These are phyloP conservation scores for Sebastes matsubarae DNA, from an alignment of 2,797 vertebrate genomes.

Conservation along the genomic window DNA sequence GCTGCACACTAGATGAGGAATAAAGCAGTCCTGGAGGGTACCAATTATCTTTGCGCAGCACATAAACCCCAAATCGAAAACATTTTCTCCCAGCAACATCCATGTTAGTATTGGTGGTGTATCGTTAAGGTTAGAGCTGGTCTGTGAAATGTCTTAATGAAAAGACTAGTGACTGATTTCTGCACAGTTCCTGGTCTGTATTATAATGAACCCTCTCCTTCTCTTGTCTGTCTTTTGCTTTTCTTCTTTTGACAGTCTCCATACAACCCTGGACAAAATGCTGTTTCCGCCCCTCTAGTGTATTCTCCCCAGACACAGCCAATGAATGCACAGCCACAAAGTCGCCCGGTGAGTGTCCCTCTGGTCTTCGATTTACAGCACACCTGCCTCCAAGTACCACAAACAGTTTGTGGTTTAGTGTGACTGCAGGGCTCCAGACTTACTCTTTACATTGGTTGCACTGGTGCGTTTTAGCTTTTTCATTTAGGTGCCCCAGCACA, in stretches of 20 bases:
- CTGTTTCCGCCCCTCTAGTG: slow-evolving; percentile 91
- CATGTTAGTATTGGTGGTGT: background rate
- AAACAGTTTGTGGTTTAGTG: slow-evolving; percentile 20
- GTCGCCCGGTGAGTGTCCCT: slow-evolving; percentile 90
- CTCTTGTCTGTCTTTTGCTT: slow-evolving; percentile 21
- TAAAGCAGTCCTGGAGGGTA: slow-evolving; percentile 37
- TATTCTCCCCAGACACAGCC: slow-evolving; percentile 94
- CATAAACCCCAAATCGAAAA: slow-evolving; percentile 29
- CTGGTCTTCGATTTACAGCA: background rate
- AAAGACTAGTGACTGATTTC: background rate
- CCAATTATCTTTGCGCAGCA: slow-evolving; percentile 40
- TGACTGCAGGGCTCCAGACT: background rate
- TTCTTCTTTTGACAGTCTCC: slow-evolving; percentile 84
- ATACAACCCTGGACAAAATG: slow-evolving; percentile 95
- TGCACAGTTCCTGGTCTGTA: background rate
- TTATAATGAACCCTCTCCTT: slow-evolving; percentile 5
- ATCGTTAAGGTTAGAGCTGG: background rate
- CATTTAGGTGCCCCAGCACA: background rate
- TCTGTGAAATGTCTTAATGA: slow-evolving; percentile 17
- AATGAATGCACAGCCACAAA: slow-evolving; percentile 96
- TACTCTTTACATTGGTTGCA: background rate
- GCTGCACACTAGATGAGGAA: slow-evolving; percentile 33
- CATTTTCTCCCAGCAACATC: slow-evolving; percentile 24
- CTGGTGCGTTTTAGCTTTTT: background rate
- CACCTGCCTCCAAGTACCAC: background rate